These are phyloP conservation scores for Paraescarpia echinospica DNA, from an alignment of 1,140 invertebrate species.

Conservation along the genomic window DNA sequence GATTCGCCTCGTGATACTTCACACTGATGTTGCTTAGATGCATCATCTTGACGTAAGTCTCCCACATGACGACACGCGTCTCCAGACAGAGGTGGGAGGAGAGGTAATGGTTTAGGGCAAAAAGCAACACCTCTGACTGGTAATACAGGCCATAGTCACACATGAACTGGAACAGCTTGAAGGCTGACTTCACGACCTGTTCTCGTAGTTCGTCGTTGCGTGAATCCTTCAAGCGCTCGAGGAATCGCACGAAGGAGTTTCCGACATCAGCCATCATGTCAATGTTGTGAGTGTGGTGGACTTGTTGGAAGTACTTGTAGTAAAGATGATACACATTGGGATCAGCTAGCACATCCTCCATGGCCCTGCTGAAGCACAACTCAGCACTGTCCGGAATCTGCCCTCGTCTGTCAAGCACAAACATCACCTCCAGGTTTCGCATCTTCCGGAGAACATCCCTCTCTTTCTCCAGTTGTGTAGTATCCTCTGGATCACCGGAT, in stretches of 20 bases:
- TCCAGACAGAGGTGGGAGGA: conserved; percentile 42
- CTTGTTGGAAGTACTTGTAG: conserved; percentile 45
- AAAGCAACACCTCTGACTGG: conserved; percentile 39
- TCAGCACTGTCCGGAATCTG: conserved; percentile 49
- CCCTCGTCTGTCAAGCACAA: conserved; percentile 61
- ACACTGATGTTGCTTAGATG: conserved; percentile 46
- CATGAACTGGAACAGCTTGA: conserved; percentile 8
- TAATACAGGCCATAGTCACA: not conserved
- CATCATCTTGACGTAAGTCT: conserved; percentile 48
- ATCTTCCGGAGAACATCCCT: conserved; percentile 93
- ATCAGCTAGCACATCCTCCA: conserved; percentile 45
- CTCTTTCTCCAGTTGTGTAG: conserved; percentile 91
- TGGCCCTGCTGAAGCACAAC: conserved; percentile 48
- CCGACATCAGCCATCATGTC: conserved; percentile 43
- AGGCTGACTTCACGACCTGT: conserved; percentile 24
- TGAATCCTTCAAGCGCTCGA: conserved; percentile 36
- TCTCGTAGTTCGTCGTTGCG: conserved; percentile 31
- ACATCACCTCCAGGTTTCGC: conserved; percentile 89
- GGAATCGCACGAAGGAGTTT: conserved; percentile 42
- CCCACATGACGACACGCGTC: conserved; percentile 45
- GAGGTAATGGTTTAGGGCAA: conserved; percentile 40
- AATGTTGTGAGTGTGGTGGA: conserved; percentile 37
- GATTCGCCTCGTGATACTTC: conserved; percentile 39
- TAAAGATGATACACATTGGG: conserved; percentile 45
- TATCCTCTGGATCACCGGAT: conserved; percentile 37